Base-by-base conservation (phyloP, 2,797 vertebrate genomes). In the Pseudopleuronectes americanus region DNA sequence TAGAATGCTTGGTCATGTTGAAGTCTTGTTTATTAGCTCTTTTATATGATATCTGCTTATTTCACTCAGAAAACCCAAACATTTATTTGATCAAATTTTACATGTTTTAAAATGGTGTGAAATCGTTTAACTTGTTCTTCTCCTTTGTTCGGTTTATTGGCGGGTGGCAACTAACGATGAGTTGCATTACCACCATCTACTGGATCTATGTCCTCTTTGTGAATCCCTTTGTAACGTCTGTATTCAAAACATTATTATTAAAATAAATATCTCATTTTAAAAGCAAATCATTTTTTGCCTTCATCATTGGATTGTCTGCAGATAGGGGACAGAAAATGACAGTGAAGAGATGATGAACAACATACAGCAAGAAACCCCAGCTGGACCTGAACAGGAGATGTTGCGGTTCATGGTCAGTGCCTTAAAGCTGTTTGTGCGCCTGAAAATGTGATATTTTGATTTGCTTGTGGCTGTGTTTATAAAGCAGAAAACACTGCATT, bases 401-500 rank as follows among this genome's bases (percentile, higher is more conserved):
- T 7, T 58, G 51, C 26, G 2, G 36, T 41, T 74, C 13, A 64
- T 17, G 33, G 23, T 58, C 16, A 24, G 13, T 3, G 10, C 36
- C 26, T 54, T 36, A 47, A 75, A 79, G 26, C 24, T 0, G 13
- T 52, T 49, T 41, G 57, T 43, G 38, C 14, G 2, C 54, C 12
- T 14, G 9, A 62, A 52, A 62, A 31, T 57, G n/a, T 43, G 22
- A 14, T 19, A 41, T 55, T 60, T 59, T 22, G 10, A 36, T 68
- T 43, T 10, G 65, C 1, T 21, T 14, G 45, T 36, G 21, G 19
- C 48, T 17, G 16, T 43, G 38, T 41, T 56, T 53, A 57, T 8
- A 63, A 22, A 61, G 57, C n/a, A 52, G 33, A 58, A 41, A 74
- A 55, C 28, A 38, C 7, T 48, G 21, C 53, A 71, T 8, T 45